Base-by-base conservation (phyloP, 1,140 invertebrate genomes). In the Littorina saxatilis region DNA sequence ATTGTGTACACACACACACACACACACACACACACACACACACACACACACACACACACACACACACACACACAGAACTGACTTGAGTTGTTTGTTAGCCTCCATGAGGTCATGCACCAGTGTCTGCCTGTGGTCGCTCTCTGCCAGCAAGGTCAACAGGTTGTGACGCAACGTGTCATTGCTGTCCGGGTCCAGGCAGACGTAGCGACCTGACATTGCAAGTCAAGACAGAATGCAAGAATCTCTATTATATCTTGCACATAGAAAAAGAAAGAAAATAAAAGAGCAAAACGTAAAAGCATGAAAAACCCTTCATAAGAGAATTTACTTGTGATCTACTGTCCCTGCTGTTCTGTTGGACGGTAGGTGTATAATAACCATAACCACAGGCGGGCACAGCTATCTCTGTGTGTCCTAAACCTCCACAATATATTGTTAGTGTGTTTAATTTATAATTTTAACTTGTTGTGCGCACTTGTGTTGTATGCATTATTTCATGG, bases 71-170 rank as follows among this genome's bases (percentile, higher is more conserved):
- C 32, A 73, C 52, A n/a, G 55, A 20, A 79, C 86, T 85, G 82
- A 89, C 89, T 87, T 89, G 2, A 91, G 85, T 27, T 89, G 85
- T 63, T 88, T 89, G 66, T 90, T 91, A 32, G 86, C 87, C 9
- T 85, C 72, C 29, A 91, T 89, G 9, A 92, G 85, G 78, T 92
- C 91, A 37, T 91, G 90, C 13, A 91, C 80, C 1, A 91, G 82
- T 17, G 84, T 85, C 66, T 91, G 89, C 72, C 86, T 82, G 50
- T 87, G 84, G 32, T 91, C 88, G 82, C 89, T 83, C 74, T 92
- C 90, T 32, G 80, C 82, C 81, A 91, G 87, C 13, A 92, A 80
- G 11, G 82, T 82, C 1, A 72, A n/a, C 11, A 86, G 27, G 32
- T 39, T 84, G 55, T 85, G 20, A 68, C 86, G 82, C 55, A 87